A percentile compares a stretch with the other conserved stretches of the same genome.
These are phyloP conservation scores for Pyrochroa serraticornis DNA, from an alignment of 2,888 invertebrate species.

Conservation along the genomic window DNA sequence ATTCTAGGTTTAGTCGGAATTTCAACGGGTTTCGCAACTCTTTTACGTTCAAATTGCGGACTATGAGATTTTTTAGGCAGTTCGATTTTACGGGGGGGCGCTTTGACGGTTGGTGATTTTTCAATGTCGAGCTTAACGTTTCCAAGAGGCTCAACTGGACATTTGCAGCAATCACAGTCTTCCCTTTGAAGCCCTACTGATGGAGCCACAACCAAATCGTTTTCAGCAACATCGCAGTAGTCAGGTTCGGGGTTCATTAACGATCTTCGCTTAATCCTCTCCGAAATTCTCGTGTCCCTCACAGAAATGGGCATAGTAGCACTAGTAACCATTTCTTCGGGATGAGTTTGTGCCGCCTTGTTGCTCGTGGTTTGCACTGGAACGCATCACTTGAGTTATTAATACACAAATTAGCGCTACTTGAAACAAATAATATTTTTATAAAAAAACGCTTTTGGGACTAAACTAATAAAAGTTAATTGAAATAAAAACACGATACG, in stretches of 20 bases:
- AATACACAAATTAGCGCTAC: too few species aligned
- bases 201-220: conserved; percentile 6
- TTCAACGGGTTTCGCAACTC: background rate
- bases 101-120: too few species aligned
- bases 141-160: background rate
- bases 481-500: too few species aligned
- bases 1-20: conserved; percentile 40
- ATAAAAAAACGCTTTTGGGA: background rate
- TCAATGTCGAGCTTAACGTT: too few species aligned
- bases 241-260: conserved; percentile 33
- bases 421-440: conserved; percentile 9
- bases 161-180: conserved; percentile 6
- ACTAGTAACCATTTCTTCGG: background rate
- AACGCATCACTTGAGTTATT: too few species aligned
- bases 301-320: conserved; percentile 18
- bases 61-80: background rate
- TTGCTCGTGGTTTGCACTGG: conserved; percentile 2
- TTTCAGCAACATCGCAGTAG: conserved; percentile 34
- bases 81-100: background rate
- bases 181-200: background rate
- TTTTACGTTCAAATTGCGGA: background rate
- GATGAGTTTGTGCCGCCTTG: conserved; percentile 20
- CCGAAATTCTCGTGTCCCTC: conserved; percentile 51
- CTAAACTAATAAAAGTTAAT: too few species aligned
- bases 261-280: conserved; percentile 48